These are phyloP conservation scores for Poecilia latipinna DNA, from an alignment of 2,113 vertebrate genomes.

Conservation along the genomic window DNA sequence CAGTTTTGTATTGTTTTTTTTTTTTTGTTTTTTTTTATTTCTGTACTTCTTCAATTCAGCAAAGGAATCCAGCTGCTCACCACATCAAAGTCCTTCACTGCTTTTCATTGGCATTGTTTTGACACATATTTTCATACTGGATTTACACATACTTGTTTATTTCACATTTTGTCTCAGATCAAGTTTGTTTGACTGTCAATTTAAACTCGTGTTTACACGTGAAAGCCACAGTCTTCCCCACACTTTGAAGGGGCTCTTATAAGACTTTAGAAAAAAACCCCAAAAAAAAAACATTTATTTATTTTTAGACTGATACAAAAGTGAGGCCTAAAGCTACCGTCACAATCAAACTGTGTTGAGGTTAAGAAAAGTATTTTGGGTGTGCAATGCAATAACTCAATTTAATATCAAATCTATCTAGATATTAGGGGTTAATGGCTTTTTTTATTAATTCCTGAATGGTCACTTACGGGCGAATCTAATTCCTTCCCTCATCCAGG, in stretches of 20 bases:
- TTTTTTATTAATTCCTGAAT: neutral
- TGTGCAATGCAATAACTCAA: neutral
- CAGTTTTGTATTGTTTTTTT: neutral
- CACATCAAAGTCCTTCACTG: neutral
- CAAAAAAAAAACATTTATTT: neutral
- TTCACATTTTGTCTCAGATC: neutral
- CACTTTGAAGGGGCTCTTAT: neutral
- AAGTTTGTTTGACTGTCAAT: constrained; percentile 1
- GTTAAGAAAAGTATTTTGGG: neutral
- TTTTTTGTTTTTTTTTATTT: neutral
- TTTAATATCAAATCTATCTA: neutral
- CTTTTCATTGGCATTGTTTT: constrained; percentile 1
- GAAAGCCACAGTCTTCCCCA: neutral
- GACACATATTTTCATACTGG: constrained; percentile 1
- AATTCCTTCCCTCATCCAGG: no score
- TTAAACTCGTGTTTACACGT: neutral
- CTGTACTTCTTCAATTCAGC: neutral
- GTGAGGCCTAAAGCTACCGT: neutral
- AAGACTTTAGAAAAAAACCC: neutral
- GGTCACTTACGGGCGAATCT: neutral
- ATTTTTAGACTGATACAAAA: neutral
- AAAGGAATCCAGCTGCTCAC: neutral
- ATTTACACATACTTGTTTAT: neutral
- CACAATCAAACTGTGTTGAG: neutral
- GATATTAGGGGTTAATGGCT: neutral